Percentiles rank a stretch among this genome's conserved stretches.
Evolutionary conservation across 2,888 invertebrate genomes (phyloP).

Genomic region (Notocelia uddmanniana): DNA sequence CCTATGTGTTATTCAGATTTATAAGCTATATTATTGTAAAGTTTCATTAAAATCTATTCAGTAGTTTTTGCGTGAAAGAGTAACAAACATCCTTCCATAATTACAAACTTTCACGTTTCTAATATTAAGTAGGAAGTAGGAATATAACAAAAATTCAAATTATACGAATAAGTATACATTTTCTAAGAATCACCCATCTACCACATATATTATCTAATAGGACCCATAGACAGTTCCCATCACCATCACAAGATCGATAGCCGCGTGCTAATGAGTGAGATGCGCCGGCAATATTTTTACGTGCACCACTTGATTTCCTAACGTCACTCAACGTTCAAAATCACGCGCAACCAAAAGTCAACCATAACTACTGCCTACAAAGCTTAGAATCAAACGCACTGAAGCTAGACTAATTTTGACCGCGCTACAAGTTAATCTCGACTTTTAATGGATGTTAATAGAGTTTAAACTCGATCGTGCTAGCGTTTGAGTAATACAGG

Average conservation of each 20-base stretch:
- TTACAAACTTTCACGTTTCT: no score
- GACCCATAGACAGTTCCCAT: constrained; percentile 44
- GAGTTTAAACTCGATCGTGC: not conserved
- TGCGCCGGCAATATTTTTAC: constrained; percentile 45
- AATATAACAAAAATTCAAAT: no score
- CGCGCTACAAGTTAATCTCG: not conserved
- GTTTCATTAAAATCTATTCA: no score
- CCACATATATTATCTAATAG: constrained; percentile 6
- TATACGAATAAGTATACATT: no score
- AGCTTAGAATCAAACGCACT: not conserved
- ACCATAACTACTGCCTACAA: not conserved
- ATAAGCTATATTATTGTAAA: no score
- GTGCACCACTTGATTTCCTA: constrained; percentile 47
- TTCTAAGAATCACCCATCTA: constrained; percentile 14
- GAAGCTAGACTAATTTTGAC: constrained; percentile 15
- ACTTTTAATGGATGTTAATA: not conserved
- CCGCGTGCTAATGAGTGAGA: constrained; percentile 46
- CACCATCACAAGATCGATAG: constrained; percentile 47
- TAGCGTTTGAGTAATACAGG: constrained; percentile 16
- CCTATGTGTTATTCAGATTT: no score
- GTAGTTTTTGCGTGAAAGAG: no score
- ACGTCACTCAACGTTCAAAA: constrained; percentile 30
- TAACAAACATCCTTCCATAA: no score
- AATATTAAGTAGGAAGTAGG: no score
- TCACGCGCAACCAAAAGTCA: not conserved